phyloP scores from a whole-genome alignment of 2,888 invertebrate species.

The Cylloceria caligata region DNA sequence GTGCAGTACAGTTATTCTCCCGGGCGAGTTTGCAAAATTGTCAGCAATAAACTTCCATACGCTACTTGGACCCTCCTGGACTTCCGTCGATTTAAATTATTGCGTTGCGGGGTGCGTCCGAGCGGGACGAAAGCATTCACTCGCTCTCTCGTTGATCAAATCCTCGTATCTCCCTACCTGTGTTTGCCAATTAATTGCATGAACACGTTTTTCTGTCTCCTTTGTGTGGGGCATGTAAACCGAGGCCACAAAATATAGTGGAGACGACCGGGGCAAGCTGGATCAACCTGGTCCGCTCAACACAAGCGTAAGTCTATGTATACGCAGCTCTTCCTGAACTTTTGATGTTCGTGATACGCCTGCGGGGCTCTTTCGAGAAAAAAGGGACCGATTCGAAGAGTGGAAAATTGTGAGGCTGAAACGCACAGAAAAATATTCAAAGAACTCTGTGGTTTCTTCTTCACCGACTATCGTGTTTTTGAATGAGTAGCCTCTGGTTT shows the following conservation, averaged over 20 bases:
- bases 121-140: conserved; percentile 35
- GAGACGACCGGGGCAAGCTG: background rate
- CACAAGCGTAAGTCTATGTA: conserved; percentile 2
- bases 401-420: conserved; percentile 5
- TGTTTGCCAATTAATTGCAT: conserved; percentile 67
- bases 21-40: conserved; percentile 57
- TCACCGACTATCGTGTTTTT: conserved; percentile 29
- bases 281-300: background rate
- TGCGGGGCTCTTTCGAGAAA: conserved; percentile 32
- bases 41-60: conserved; percentile 57
- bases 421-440: background rate
- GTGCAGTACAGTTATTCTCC: conserved; percentile 40
- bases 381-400: conserved; percentile 25
- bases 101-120: conserved; percentile 44
- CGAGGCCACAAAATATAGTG: conserved; percentile 19
- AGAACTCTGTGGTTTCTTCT: conserved; percentile 47
- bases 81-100: conserved; percentile 63
- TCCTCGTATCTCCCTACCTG: conserved; percentile 29
- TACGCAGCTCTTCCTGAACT: conserved; percentile 14
- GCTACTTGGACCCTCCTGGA: conserved; percentile 17
- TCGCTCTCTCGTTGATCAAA: conserved; percentile 3
- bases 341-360: conserved; percentile 35
- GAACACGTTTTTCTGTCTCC: conserved; percentile 41
- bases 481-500: conserved; percentile 20
- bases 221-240: background rate